Base-by-base conservation (phyloP, 2,797 vertebrate species). In the Rhinella marina region DNA sequence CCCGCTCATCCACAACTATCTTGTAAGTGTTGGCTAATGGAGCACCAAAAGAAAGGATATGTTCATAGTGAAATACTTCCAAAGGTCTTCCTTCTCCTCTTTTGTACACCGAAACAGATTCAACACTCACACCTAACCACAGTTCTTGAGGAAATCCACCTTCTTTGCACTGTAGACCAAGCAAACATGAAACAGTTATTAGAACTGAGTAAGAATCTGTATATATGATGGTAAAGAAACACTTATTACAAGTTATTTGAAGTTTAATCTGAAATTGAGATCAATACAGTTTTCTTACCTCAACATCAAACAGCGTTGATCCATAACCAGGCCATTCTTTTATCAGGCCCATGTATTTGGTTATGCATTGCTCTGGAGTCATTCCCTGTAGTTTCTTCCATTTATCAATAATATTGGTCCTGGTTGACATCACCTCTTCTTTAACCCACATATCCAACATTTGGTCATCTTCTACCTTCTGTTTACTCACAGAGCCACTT, bases 301-400 rank as follows among this genome's bases (percentile, higher is more conserved):
- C 97, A 5, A 98, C 97, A 0, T 97, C 97, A 82, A 99, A 99
- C 83, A 99, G 96, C 0, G 98, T 98, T 72, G 98, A 99, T 1
- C 98, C 98, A 1, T 99, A 98, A 7, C 98, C 98, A 16, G 97
- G 95, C 98, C 98, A 99, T 92, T 99, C 98, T 93, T 96, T 97
- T 90, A 97, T 96, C 93, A 99, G 89, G 5, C 93, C 90, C 98
- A 99, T 99, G 92, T 99, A 99, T 84, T 98, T 98, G 78, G 95
- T 93, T 96, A 99, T 98, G 90, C 97, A 97, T 91, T 97, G 97
- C 23, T 98, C 96, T 93, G 98, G 98, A 90, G 84, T 96, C 95
- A 98, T 95, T 17, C 97, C 97, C 92, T 97, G 97, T 68, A 99
- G 93, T 59, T 97, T 98, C 92, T 93, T 97, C 98, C 98, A 99